These are phyloP conservation scores for Drosophila colorata DNA, from an alignment of 2,888 invertebrate species.

Conservation along the genomic window DNA sequence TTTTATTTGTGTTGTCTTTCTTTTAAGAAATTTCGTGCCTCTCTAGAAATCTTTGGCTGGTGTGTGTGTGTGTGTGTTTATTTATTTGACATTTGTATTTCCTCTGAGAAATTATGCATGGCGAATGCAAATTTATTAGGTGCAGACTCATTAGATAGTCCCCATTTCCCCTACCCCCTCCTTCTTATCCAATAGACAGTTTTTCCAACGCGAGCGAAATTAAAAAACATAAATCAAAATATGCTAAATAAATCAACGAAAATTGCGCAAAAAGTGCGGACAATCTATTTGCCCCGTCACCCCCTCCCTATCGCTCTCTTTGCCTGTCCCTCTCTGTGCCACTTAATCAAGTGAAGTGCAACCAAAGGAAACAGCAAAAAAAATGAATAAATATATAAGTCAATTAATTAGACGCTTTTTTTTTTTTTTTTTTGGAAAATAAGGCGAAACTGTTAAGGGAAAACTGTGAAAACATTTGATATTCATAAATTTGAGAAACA, in stretches of 20 bases:
- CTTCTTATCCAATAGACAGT: not conserved
- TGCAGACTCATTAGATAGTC: conserved; percentile 58
- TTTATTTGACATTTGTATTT: conserved; percentile 55
- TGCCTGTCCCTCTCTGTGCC: not conserved
- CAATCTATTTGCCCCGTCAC: conserved; percentile 12
- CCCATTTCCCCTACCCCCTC: not conserved
- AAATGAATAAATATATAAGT: conserved; percentile 38
- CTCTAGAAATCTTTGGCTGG: conserved; percentile 13
- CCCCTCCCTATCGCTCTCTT: not conserved
- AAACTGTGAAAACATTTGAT: conserved; percentile 14
- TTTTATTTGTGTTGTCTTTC: conserved; percentile 11
- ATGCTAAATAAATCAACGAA: conserved; percentile 72
- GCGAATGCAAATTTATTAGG: conserved; percentile 76
- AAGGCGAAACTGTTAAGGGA: conserved; percentile 6
- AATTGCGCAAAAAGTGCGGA: conserved; percentile 50
- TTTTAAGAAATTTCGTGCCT: conserved; percentile 24
- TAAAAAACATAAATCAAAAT: conserved; percentile 74
- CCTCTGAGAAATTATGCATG: conserved; percentile 69
- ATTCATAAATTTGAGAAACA: conserved; percentile 15
- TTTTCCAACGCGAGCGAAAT: conserved; percentile 57
- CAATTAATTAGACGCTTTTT: conserved; percentile 61
- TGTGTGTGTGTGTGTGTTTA: conserved; percentile 32
- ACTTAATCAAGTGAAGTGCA: conserved; percentile 48
- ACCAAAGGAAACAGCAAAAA: conserved; percentile 11
- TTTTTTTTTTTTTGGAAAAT: conserved; percentile 46